These are phyloP conservation scores for Nixonia krombeini DNA, from an alignment of 1,140 invertebrate genomes.

Conservation along the genomic window DNA sequence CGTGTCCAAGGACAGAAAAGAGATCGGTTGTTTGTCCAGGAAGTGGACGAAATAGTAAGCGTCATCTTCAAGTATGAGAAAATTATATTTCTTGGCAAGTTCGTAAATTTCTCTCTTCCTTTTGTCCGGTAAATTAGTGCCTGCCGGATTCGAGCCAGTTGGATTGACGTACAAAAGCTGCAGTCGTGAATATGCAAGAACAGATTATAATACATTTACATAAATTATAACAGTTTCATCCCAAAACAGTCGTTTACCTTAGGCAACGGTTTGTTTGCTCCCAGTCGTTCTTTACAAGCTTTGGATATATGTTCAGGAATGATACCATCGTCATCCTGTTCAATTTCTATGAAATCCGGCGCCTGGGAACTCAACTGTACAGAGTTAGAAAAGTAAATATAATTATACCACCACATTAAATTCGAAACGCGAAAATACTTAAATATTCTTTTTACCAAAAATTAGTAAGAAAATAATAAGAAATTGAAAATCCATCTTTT, in stretches of 20 bases:
- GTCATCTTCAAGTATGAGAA: conserved; percentile 78
- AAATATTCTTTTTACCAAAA: too few relatives aligned
- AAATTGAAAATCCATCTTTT: too few relatives aligned
- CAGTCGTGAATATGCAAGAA: too few relatives aligned
- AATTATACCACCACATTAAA: too few relatives aligned
- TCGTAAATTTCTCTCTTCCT: conserved; percentile 74
- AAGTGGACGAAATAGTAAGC: conserved; percentile 78
- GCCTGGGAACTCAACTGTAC: conserved; percentile 54
- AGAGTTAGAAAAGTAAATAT: conserved; percentile 4
- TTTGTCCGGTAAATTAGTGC: conserved; percentile 67
- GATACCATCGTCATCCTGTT: conserved; percentile 63
- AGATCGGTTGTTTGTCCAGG: conserved; percentile 67
- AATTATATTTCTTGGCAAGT: conserved; percentile 74
- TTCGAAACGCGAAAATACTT: too few relatives aligned
- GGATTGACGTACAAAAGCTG: conserved; percentile 76
- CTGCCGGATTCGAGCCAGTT: conserved; percentile 76
- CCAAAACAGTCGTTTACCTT: too few relatives aligned
- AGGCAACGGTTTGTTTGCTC: conserved; percentile 46
- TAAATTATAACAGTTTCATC: too few relatives aligned
- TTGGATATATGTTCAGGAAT: conserved; percentile 56
- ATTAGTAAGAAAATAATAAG: too few relatives aligned
- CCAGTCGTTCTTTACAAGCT: conserved; percentile 51
- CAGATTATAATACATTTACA: too few relatives aligned
- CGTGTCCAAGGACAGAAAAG: conserved; percentile 75
- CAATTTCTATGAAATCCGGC: conserved; percentile 57